Evolutionary conservation across 1,140 invertebrate species (phyloP).

Genomic region (Drosophila ercepeae): DNA sequence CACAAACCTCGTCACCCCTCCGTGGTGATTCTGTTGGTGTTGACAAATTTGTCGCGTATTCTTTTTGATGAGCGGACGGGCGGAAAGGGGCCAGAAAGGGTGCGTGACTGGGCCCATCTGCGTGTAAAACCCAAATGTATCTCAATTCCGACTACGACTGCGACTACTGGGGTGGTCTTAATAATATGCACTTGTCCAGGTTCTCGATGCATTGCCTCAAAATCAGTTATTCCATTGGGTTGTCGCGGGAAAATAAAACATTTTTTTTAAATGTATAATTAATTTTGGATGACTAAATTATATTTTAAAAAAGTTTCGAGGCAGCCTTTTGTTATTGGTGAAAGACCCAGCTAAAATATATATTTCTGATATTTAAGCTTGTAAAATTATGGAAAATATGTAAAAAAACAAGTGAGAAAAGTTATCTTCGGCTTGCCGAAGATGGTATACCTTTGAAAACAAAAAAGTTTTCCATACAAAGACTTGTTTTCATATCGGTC

Average conservation of each 20-base stretch:
- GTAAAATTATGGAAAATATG: too few species aligned
- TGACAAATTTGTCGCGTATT: slow-evolving; percentile 64
- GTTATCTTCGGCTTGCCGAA: too few species aligned
- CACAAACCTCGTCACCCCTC: not conserved
- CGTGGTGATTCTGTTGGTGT: slow-evolving; percentile 48
- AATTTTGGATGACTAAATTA: not conserved
- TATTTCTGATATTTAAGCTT: too few species aligned
- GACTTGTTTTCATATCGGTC: too few species aligned
- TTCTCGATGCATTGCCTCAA: not conserved
- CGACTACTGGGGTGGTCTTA: not conserved
- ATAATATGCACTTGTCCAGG: slow-evolving; percentile 24
- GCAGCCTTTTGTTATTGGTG: too few species aligned
- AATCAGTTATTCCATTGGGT: not conserved
- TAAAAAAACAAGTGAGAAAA: too few species aligned
- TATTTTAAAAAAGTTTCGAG: too few species aligned
- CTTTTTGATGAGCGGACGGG: slow-evolving; percentile 36
- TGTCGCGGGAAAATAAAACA: not conserved
- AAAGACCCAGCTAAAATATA: too few species aligned
- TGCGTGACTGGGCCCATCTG: slow-evolving; percentile 48
- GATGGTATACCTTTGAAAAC: too few species aligned
- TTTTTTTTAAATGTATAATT: not conserved
- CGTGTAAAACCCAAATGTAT: slow-evolving; percentile 40
- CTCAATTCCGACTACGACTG: slow-evolving; percentile 13
- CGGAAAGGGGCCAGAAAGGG: not conserved
- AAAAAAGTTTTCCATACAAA: too few species aligned